Conservation (phyloP, 2,113 vertebrate genomes). For the Craseonycteris thonglongyai region DNA sequence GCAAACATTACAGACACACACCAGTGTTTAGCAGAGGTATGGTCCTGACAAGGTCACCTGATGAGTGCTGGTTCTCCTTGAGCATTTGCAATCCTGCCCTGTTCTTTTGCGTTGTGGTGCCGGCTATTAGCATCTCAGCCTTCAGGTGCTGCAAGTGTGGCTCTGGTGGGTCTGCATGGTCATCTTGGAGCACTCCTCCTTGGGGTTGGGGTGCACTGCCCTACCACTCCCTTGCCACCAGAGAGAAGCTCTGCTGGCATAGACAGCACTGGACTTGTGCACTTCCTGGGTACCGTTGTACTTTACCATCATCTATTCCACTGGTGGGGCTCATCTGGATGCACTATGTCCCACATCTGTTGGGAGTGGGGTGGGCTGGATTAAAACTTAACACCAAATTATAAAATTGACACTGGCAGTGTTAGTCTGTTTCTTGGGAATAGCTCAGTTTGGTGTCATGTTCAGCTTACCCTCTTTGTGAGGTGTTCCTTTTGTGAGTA, state of each 20-base stretch:
- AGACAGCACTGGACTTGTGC: background rate
- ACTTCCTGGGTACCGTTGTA: background rate
- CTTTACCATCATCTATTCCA: background rate
- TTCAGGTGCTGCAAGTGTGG: background rate
- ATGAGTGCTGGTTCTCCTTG: background rate
- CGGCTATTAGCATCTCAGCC: background rate
- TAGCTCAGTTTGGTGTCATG: background rate
- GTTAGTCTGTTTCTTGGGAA: constrained; percentile 56
- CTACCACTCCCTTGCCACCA: background rate
- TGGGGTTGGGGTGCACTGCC: background rate
- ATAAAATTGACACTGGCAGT: constrained; percentile 43
- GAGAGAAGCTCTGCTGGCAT: background rate
- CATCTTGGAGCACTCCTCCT: background rate
- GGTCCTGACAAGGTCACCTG: background rate
- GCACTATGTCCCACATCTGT: background rate
- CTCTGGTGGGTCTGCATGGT: too few species aligned
- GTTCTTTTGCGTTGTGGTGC: background rate
- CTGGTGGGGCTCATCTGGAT: background rate
- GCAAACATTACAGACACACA: background rate
- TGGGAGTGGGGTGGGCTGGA: background rate
- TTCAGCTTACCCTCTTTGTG: constrained; percentile 46
- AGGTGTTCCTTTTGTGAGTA: background rate
- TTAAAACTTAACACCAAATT: background rate
- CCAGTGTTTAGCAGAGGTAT: background rate
- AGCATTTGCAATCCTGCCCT: background rate